Evolutionary conservation across 2,888 invertebrate species (phyloP).

Genomic region (Drosophila cognata): DNA sequence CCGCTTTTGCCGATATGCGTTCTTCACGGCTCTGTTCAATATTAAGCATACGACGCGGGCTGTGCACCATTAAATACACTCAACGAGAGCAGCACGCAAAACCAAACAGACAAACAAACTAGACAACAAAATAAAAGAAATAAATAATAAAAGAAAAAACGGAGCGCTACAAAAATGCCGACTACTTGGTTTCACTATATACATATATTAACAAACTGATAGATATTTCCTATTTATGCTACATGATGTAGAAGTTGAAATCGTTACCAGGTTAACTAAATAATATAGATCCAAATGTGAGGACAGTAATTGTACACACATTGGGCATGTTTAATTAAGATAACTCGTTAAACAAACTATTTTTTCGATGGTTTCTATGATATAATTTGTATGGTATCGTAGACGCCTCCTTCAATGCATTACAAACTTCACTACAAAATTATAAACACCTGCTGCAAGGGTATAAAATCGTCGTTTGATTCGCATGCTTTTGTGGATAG

Average conservation of each 20-base stretch:
- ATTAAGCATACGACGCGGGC: conserved; percentile 46
- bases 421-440: background rate
- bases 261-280: background rate
- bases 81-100: conserved; percentile 26
- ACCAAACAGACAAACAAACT: conserved; percentile 20
- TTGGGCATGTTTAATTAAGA: background rate
- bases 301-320: background rate
- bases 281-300: background rate
- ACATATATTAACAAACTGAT: too few relatives aligned
- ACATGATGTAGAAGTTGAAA: background rate
- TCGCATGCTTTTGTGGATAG: background rate
- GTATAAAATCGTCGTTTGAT: conserved; percentile 2
- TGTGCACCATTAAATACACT: conserved; percentile 45
- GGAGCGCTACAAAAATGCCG: background rate
- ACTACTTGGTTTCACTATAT: background rate
- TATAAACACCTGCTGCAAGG: background rate
- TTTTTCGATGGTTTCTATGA: background rate
- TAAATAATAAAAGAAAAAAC: background rate
- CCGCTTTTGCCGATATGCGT: conserved; percentile 45
- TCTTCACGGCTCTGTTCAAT: conserved; percentile 33
- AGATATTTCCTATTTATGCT: background rate
- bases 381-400: background rate
- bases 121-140: conserved; percentile 7
- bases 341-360: background rate
- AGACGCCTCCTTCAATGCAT: too few relatives aligned